Base-by-base conservation (phyloP, 2,113 vertebrate genomes). In the Cygnus atratus region DNA sequence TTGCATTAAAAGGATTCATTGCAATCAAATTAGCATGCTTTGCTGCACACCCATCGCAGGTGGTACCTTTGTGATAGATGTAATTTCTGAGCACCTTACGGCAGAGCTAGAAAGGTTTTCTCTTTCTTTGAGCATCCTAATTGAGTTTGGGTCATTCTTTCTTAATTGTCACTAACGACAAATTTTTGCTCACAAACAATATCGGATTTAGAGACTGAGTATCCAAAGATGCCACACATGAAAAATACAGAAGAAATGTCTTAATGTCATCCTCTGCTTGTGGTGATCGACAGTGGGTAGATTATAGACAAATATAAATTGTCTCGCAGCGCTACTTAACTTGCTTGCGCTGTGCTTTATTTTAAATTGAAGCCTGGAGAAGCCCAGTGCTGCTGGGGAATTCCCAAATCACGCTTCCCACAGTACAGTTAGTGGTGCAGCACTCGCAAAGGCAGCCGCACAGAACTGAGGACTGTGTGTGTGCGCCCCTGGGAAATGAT, bases 11-110 rank as follows among this genome's bases (percentile, higher is more conserved):
- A 97, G 91, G 92, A 95, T 87, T 87, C 11, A 0, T 59, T 80
- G 76, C 90, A 86, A 97, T 97, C 87, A 97, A 96, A 98, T 98
- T 95, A 97, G 93, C 97, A 95, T 96, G 95, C 96, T 96, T 95
- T 95, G 55, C 91, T 35, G 24, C 70, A 55, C 41, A 17, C 79
- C 61, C 84, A 79, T 81, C 3, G 29, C 91, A 95, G 92, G 63
- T 21, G 48, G n/a, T 9, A 44, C 44, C 87, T 89, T 91, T 50
- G 66, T 63, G 93, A 39, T 41, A 41, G 88, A 80, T 41, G n/a
- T 5, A 29, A 43, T 65, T 71, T 62, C 57, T 46, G 59, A 68
- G 28, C 62, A 46, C 6, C 1, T 58, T 37, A 12, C 61, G 48
- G 59, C 87, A 73, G 37, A 65, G 85, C 61, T 17, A 7, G 29